A percentile compares a stretch with the other conserved stretches of the same genome.
phyloP scores from a whole-genome alignment of 2,888 invertebrate genomes.

The Drosophila multiciliata region DNA sequence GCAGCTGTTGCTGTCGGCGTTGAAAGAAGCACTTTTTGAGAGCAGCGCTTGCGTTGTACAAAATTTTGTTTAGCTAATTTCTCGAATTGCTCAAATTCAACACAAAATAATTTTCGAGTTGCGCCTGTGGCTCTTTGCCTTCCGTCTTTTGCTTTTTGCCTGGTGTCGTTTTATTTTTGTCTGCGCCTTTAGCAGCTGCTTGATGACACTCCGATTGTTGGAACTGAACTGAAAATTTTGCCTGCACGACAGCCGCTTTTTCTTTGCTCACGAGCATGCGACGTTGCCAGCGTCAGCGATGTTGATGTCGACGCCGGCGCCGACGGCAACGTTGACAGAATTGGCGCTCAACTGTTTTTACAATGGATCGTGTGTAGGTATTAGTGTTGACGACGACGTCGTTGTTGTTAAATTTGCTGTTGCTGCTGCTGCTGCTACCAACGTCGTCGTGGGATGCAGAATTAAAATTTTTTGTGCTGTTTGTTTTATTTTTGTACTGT shows the following conservation, averaged over 20 bases:
- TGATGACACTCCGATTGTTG: constrained; percentile 78
- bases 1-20: constrained; percentile 62
- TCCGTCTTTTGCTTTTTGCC: constrained; percentile 14
- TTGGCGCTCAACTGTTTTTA: constrained; percentile 51
- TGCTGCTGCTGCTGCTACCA: constrained; percentile 3
- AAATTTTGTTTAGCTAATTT: constrained; percentile 24
- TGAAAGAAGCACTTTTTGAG: constrained; percentile 41
- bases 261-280: constrained; percentile 70
- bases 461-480: constrained; percentile 65
- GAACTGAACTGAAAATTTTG: constrained; percentile 81
- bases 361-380: constrained; percentile 47
- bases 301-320: constrained; percentile 40
- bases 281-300: constrained; percentile 35
- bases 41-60: constrained; percentile 68
- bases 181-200: constrained; percentile 38
- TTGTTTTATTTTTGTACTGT: constrained; percentile 68
- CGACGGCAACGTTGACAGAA: constrained; percentile 36
- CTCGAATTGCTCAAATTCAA: constrained; percentile 26
- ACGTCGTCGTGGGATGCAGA: constrained; percentile 63
- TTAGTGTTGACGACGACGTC: constrained; percentile 26
- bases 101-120: constrained; percentile 45
- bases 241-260: constrained; percentile 80
- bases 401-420: constrained; percentile 1
- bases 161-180: constrained; percentile 19
- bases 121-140: constrained; percentile 54